A percentile compares a stretch with the other conserved stretches of the same genome.
Conservation (phyloP, 2,797 vertebrate species). For the Huso huso region DNA sequence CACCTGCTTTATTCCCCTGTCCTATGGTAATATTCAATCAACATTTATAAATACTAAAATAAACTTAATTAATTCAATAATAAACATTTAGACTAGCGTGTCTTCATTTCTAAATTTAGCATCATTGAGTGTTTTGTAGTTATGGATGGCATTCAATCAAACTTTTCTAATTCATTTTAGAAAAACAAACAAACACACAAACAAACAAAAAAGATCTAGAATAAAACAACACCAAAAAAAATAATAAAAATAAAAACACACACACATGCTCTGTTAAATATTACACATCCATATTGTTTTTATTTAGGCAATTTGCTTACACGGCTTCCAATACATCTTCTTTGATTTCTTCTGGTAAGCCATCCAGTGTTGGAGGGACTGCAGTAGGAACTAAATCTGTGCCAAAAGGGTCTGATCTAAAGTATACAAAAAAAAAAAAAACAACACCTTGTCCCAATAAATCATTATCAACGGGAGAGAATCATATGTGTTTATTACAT, state of each 20-base stretch:
- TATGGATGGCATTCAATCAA: not conserved
- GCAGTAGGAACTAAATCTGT: constrained; percentile 40
- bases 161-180: not conserved
- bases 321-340: constrained; percentile 24
- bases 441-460: constrained; percentile 31
- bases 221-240: not conserved
- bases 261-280: no score
- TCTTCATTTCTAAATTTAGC: no score
- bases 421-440: constrained; percentile 17
- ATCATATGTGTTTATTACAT: constrained; percentile 10
- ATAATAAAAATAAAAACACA: not conserved
- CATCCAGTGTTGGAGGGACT: constrained; percentile 34
- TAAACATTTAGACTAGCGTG: no score
- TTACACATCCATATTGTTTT: no score
- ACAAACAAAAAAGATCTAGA: not conserved
- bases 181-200: not conserved
- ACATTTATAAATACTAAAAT: not conserved
- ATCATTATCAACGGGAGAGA: constrained; percentile 24
- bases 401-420: constrained; percentile 46
- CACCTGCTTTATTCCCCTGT: not conserved
- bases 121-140: no score
- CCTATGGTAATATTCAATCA: not conserved
- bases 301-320: constrained; percentile 33
- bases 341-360: constrained; percentile 35
- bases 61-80: no score